Conservation (phyloP, 2,113 vertebrate species). For the Oryzias javanicus region DNA sequence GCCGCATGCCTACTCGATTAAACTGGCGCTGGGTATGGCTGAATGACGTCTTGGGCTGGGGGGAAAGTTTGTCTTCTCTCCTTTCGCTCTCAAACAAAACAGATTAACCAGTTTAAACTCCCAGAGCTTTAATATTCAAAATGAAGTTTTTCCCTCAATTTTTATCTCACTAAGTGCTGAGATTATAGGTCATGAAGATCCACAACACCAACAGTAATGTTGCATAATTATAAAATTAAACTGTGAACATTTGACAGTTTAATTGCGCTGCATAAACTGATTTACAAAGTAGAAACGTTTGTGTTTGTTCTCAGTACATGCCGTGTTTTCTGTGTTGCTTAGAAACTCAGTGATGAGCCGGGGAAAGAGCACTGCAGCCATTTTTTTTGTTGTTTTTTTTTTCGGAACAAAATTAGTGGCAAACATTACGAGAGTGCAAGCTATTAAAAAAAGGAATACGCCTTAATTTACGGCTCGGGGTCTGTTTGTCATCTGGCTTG, state of each 20-base stretch:
- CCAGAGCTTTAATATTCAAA: slow-evolving; percentile 1
- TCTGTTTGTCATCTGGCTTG: slow-evolving; percentile 81
- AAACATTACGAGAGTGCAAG: slow-evolving; percentile 76
- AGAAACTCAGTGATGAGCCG: slow-evolving; percentile 57
- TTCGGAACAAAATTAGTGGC: slow-evolving; percentile 69
- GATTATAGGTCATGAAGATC: slow-evolving; percentile 40
- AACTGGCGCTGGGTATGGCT: slow-evolving; percentile 54
- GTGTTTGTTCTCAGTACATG: slow-evolving; percentile 40
- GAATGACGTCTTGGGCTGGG: slow-evolving; percentile 46
- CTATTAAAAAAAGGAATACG: slow-evolving; percentile 70
- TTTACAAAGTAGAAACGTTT: slow-evolving; percentile 50
- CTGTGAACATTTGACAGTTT: slow-evolving; percentile 48
- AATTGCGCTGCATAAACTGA: slow-evolving; percentile 39
- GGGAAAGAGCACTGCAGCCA: slow-evolving; percentile 62
- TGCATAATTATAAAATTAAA: slow-evolving; percentile 58
- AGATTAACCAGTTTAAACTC: too few relatives aligned
- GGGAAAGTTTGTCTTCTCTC: slow-evolving; percentile 13
- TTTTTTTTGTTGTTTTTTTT: slow-evolving; percentile 30
- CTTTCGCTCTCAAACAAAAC: too few relatives aligned
- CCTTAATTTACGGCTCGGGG: slow-evolving; percentile 74
- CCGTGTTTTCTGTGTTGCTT: slow-evolving; percentile 73
- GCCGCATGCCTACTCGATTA: slow-evolving; percentile 70
- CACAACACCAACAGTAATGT: slow-evolving; percentile 33
- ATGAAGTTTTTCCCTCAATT: slow-evolving; percentile 38
- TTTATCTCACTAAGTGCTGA: slow-evolving; percentile 35